Evolutionary conservation across 2,113 vertebrate species (phyloP).

Genomic region (Trachemys scripta): DNA sequence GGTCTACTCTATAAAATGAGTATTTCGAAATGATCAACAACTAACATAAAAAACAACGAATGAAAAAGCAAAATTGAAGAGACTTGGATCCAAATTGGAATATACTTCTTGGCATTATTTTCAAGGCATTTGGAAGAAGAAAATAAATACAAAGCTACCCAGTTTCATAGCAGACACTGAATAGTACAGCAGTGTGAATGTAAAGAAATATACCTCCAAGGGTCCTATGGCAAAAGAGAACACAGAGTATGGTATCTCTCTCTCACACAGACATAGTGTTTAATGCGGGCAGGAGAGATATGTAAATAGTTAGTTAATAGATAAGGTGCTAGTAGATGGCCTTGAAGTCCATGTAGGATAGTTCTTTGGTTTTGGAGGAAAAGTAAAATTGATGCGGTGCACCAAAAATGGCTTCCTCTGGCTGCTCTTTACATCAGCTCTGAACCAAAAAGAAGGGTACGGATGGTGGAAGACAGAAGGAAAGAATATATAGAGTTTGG

Average conservation of each 20-base stretch:
- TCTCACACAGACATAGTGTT: neutral
- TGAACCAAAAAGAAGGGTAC: neutral
- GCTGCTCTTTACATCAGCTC: neutral
- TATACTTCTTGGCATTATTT: neutral
- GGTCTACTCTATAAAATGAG: neutral
- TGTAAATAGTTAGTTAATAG: neutral
- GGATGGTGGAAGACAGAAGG: neutral
- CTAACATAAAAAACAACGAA: neutral
- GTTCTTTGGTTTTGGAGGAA: fast-evolving
- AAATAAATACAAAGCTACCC: neutral
- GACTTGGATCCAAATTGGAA: neutral
- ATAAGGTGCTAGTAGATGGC: neutral
- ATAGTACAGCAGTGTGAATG: neutral
- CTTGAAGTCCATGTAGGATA: neutral
- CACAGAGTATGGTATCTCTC: neutral
- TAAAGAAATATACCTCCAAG: neutral
- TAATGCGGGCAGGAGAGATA: neutral
- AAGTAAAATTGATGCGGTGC: neutral
- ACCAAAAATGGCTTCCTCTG: neutral
- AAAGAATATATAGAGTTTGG: neutral
- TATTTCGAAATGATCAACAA: neutral
- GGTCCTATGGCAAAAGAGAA: neutral
- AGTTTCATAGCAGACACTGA: neutral
- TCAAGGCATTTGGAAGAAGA: neutral
- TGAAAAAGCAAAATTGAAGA: neutral